Conservation (phyloP, 2,797 vertebrate species). For the Neosilurus hyrtlii region DNA sequence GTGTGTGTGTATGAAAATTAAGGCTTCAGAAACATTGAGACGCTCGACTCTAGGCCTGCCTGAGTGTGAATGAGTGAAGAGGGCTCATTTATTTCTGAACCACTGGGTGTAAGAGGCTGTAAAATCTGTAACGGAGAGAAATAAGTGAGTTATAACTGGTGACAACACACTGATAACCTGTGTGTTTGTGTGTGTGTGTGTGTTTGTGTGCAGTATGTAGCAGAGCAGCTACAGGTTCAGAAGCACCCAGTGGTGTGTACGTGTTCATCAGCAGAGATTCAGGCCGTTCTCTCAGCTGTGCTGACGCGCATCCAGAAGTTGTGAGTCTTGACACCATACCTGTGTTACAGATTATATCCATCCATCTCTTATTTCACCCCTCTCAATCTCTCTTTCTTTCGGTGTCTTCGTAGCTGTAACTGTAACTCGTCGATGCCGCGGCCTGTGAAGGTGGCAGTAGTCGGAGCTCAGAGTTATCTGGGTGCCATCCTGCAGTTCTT, state of each 20-base stretch:
- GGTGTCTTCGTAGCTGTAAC: constrained; percentile 82
- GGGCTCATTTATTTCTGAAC: too few species aligned
- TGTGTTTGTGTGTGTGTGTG: constrained; percentile 31
- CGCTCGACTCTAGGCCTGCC: too few species aligned
- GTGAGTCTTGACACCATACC: constrained; percentile 73
- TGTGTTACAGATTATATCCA: not conserved
- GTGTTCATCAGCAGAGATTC: constrained; percentile 89
- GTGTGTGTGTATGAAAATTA: too few species aligned
- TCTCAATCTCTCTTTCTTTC: not conserved
- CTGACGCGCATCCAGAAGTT: constrained; percentile 96
- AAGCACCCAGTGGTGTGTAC: constrained; percentile 91
- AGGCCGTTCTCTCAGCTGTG: constrained; percentile 89
- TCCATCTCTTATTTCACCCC: not conserved
- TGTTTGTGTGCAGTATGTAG: constrained; percentile 79
- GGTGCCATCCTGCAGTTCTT: constrained; percentile 92
- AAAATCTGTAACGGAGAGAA: too few species aligned
- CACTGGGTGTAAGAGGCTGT: too few species aligned
- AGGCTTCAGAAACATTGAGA: too few species aligned
- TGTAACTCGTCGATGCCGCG: constrained; percentile 94
- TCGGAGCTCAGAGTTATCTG: constrained; percentile 90
- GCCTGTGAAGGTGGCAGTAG: constrained; percentile 89
- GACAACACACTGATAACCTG: too few species aligned
- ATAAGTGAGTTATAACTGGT: too few species aligned
- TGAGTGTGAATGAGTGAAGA: too few species aligned
- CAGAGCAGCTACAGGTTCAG: constrained; percentile 88